Evolutionary conservation across 2,797 vertebrate species (phyloP), one percentile per base, ranked within the genome.

Genomic region (Nothura maculosa): DNA sequence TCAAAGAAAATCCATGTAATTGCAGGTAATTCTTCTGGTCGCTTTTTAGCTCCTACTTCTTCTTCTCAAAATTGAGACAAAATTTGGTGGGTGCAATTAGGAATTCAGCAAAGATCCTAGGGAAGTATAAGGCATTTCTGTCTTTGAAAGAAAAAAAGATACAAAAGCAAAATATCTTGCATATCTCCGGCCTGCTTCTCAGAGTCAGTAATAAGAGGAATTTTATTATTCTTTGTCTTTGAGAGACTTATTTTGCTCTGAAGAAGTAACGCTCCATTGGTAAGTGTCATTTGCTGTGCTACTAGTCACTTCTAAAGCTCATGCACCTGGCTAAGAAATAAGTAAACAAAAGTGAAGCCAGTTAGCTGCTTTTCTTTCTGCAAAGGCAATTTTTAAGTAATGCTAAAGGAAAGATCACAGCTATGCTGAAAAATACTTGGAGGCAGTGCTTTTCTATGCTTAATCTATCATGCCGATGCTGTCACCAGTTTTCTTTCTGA

Each of bases 191-290:
- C n/a, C 88, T 72, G 34, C 45, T 82, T 81, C 66, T 72, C 24
- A 86, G 27, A 10, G 76, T 85, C 25, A 78, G 21, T 75, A 72
- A 78, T 69, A 62, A 16, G n/a, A 83, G 10, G 11, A 14, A 3
- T 74, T 61, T 89, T 93, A 75, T 72, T 82, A 78, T 62, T 78
- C 79, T 58, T 78, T 78, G 22, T 81, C 77, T 69, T 66, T 81
- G 72, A 52, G 22, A 85, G 77, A 85, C 8, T 28, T 64, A 25
- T 25, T 89, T 78, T 85, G 81, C n/a, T 78, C 38, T 52, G 50
- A 78, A 75, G 64, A 69, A 89, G 9, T 66, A 82, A 55, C 48
- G 19, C 15, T 76, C 21, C 0, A 0, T 10, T 79, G n/a, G 12
- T n/a, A n/a, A n/a, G n/a, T 27, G 32, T 43, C 70, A 15, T 72